A percentile compares a stretch with the other conserved stretches of the same genome.
Conservation (phyloP, 1,140 invertebrate genomes). For the Gonatopus flavifemur region DNA sequence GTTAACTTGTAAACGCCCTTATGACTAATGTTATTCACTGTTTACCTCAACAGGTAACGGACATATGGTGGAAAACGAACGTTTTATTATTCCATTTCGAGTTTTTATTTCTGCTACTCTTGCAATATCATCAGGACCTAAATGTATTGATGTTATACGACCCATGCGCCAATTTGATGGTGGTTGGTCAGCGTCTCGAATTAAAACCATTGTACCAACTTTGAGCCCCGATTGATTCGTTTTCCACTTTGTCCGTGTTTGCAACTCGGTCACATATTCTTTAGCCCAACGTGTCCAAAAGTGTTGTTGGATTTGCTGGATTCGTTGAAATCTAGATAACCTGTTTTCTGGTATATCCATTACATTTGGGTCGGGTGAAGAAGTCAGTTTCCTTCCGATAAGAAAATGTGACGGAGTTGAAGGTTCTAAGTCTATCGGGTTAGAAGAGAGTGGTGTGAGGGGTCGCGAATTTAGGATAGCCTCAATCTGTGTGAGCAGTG, state of each 20-base stretch:
- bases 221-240: too few species aligned
- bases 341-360: background rate
- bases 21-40: too few species aligned
- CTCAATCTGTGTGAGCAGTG: background rate
- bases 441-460: background rate
- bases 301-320: background rate
- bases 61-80: too few species aligned
- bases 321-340: background rate
- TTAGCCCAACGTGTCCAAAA: background rate
- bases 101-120: too few species aligned
- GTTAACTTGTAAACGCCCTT: too few species aligned
- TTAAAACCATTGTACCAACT: too few species aligned
- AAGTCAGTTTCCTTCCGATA: background rate
- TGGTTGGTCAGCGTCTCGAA: too few species aligned
- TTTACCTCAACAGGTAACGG: too few species aligned
- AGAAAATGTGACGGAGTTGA: background rate
- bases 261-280: conserved; percentile 1
- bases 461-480: background rate
- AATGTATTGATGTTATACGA: too few species aligned
- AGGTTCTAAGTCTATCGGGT: background rate
- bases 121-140: too few species aligned
- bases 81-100: too few species aligned
- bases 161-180: too few species aligned
- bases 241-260: background rate
- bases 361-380: background rate